These are phyloP conservation scores for Notechis scutatus DNA, from an alignment of 2,113 vertebrate species.

Conservation along the genomic window DNA sequence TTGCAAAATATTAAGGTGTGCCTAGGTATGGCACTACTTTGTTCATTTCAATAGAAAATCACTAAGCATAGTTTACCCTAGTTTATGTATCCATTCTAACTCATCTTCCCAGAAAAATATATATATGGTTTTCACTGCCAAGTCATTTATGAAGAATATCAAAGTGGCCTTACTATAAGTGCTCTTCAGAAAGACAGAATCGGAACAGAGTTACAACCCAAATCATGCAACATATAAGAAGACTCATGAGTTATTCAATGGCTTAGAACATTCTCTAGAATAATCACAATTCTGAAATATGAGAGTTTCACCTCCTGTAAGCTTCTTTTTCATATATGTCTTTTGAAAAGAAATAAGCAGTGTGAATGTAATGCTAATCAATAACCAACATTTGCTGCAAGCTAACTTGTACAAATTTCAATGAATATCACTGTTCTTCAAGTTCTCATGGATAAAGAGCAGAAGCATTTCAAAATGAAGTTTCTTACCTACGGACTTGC, in stretches of 20 bases:
- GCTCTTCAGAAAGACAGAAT: neutral
- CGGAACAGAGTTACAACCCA: neutral
- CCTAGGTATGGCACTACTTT: neutral
- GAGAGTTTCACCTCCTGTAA: neutral
- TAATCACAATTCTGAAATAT: neutral
- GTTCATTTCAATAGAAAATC: neutral
- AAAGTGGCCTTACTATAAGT: neutral
- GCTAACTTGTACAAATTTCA: conserved; percentile 34
- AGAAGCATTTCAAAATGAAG: conserved; percentile 52
- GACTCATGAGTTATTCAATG: neutral
- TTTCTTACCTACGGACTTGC: conserved; percentile 49
- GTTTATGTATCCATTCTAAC: too few relatives aligned
- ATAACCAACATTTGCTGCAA: conserved; percentile 62
- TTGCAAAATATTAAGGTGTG: neutral
- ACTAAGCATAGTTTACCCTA: neutral
- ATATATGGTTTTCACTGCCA: neutral
- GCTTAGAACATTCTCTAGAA: neutral
- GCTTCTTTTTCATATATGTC: neutral
- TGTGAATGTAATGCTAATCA: conserved; percentile 64
- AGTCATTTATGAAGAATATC: neutral
- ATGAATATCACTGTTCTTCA: conserved; percentile 61
- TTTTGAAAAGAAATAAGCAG: neutral
- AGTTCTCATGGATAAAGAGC: conserved; percentile 47
- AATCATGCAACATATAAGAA: neutral
- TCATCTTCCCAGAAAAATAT: neutral